Evolutionary conservation across 2,113 vertebrate genomes (phyloP), one percentile per base, ranked within the genome.

Genomic region (Sterna hirundo): DNA sequence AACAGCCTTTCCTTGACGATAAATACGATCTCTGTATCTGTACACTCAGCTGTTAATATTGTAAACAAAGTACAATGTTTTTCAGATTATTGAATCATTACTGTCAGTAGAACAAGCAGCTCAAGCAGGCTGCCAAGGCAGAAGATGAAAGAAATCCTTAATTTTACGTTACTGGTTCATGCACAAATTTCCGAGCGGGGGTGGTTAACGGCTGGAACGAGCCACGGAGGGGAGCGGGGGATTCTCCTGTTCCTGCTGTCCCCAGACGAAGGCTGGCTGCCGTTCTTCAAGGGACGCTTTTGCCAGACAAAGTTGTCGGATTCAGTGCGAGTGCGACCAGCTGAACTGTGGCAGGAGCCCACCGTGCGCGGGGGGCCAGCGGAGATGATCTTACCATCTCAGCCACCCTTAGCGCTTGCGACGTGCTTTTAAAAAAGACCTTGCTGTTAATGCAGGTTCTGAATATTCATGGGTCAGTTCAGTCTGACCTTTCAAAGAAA

Each of bases 131-230:
- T 94, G 93, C 87, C 90, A 91, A 84, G 76, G 78, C 76, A 77
- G 69, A 34, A 94, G 90, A 90, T 57, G 92, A 95, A 76, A 66
- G 46, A 94, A 95, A 93, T 84, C 18, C 58, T 93, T 86, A 85
- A 90, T 86, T 95, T 92, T 65, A 52, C 2, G 10, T 90, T 90
- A 80, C 61, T 83, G 22, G 54, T 88, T 83, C 54, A 68, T 40
- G 68, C 55, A 77, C 82, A 62, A 17, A 44, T 89, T 86, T 91
- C 81, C 68, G 78, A 78, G 72, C 0, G 0, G 49, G 34, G 65
- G 32, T 70, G 83, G 68, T 82, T 83, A 80, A 42, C 88, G 51
- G 55, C 84, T 84, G 84, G 88, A 71, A 75, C 52, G 36, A 55
- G 80, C 38, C 77, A 81, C 77, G 7, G 9, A 92, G 76, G 72